Conservation (phyloP, 2,888 invertebrate species). For the Mantis religiosa region DNA sequence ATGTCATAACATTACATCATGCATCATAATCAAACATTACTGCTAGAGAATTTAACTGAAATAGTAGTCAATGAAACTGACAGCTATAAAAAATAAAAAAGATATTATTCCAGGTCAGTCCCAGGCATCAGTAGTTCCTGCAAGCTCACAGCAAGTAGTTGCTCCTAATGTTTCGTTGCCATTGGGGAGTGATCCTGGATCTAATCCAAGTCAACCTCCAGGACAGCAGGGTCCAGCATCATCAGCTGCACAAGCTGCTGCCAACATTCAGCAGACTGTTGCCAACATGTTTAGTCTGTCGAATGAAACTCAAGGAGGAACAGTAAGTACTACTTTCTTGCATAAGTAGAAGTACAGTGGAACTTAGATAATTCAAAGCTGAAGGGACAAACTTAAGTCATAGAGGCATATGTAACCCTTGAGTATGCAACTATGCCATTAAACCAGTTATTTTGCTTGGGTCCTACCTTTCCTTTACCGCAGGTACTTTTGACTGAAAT, state of each 20-base stretch:
- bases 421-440: too few species aligned
- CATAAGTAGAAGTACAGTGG: too few species aligned
- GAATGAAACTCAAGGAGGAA: slow-evolving; percentile 45
- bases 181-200: slow-evolving; percentile 49
- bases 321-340: slow-evolving; percentile 41
- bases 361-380: too few species aligned
- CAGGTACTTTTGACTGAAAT: too few species aligned
- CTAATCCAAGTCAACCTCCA: slow-evolving; percentile 39
- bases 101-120: not conserved
- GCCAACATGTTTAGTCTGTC: slow-evolving; percentile 46
- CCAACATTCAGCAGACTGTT: slow-evolving; percentile 49
- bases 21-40: too few species aligned
- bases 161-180: slow-evolving; percentile 52
- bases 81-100: not conserved
- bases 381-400: too few species aligned
- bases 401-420: too few species aligned
- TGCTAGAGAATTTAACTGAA: not conserved
- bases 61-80: not conserved
- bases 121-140: slow-evolving; percentile 1
- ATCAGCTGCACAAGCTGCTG: slow-evolving; percentile 43
- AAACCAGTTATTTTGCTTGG: too few species aligned
- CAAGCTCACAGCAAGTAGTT: slow-evolving; percentile 34
- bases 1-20: too few species aligned
- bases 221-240: slow-evolving; percentile 36
- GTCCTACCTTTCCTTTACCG: too few species aligned